These are phyloP conservation scores for Potorous gilbertii DNA, from an alignment of 2,797 vertebrate genomes.

Conservation along the genomic window DNA sequence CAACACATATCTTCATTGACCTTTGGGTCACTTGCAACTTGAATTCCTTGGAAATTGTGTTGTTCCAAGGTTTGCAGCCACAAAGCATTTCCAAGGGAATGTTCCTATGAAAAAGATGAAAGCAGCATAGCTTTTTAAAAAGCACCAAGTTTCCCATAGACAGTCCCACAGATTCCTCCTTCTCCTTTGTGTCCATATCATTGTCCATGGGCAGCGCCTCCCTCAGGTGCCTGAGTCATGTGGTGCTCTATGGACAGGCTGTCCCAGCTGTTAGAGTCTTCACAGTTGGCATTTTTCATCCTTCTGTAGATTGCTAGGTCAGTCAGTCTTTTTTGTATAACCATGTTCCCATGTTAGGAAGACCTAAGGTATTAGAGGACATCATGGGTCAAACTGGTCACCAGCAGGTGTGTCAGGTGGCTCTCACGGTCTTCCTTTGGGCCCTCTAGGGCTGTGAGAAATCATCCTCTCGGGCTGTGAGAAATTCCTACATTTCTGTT, in stretches of 20 bases:
- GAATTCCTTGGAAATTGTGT: neutral
- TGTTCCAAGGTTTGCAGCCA: neutral
- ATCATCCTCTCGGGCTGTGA: neutral
- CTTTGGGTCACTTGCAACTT: neutral
- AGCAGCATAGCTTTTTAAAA: neutral
- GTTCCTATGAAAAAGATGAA: neutral
- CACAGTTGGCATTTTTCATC: neutral
- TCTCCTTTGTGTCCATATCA: neutral
- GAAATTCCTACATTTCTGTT: neutral
- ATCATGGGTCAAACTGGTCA: neutral
- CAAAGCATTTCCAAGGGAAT: neutral
- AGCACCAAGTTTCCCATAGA: neutral
- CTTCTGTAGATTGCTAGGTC: neutral
- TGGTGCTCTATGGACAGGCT: neutral
- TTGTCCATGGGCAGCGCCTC: neutral
- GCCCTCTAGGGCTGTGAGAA: neutral
- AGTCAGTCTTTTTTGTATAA: neutral
- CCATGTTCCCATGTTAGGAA: neutral
- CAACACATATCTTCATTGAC: neutral
- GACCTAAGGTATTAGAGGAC: neutral
- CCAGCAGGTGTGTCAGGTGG: neutral
- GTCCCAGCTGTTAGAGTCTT: neutral
- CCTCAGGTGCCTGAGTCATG: neutral
- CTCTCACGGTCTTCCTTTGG: neutral
- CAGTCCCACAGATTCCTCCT: conserved; percentile 10